Percentiles rank a stretch among this genome's conserved stretches.
These are phyloP conservation scores for Pediacus dermestoides DNA, from an alignment of 2,888 invertebrate genomes.

Conservation along the genomic window DNA sequence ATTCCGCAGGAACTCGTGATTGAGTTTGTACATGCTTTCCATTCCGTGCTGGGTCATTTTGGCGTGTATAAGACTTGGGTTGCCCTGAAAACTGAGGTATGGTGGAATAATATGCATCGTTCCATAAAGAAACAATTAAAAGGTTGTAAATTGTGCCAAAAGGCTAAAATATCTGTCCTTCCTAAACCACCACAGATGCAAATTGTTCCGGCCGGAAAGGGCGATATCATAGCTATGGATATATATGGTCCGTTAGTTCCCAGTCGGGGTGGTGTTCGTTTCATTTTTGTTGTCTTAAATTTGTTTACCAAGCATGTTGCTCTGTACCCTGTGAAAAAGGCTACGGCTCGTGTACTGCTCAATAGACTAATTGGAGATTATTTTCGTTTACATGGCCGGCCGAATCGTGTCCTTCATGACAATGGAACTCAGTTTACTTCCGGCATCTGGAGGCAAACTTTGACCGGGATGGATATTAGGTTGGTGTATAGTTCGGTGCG, in stretches of 20 bases:
- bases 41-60: conserved; percentile 10
- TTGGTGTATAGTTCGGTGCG: conserved; percentile 13
- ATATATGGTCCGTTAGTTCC: conserved; percentile 7
- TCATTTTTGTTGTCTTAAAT: conserved; percentile 7
- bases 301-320: conserved; percentile 11
- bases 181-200: conserved; percentile 9
- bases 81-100: conserved; percentile 2
- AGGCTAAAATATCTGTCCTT: conserved; percentile 10
- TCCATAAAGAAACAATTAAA: conserved; percentile 5
- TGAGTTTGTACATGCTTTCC: conserved; percentile 10
- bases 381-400: conserved; percentile 4
- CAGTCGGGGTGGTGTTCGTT: conserved; percentile 7
- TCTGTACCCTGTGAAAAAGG: conserved; percentile 8
- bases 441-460: conserved; percentile 6
- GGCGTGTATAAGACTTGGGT: conserved; percentile 7
- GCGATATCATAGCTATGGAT: conserved; percentile 7
- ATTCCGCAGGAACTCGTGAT: conserved; percentile 3
- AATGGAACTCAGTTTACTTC: conserved; percentile 12
- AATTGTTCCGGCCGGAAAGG: conserved; percentile 8
- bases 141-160: conserved; percentile 10
- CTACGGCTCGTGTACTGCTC: conserved; percentile 7
- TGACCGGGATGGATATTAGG: conserved; percentile 1
- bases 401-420: conserved; percentile 7
- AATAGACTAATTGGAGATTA: conserved; percentile 5
- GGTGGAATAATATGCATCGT: conserved; percentile 13